Percentiles rank a stretch among this genome's conserved stretches.
Conservation (phyloP, 2,888 invertebrate genomes). For the Ischnus inquisitorius region DNA sequence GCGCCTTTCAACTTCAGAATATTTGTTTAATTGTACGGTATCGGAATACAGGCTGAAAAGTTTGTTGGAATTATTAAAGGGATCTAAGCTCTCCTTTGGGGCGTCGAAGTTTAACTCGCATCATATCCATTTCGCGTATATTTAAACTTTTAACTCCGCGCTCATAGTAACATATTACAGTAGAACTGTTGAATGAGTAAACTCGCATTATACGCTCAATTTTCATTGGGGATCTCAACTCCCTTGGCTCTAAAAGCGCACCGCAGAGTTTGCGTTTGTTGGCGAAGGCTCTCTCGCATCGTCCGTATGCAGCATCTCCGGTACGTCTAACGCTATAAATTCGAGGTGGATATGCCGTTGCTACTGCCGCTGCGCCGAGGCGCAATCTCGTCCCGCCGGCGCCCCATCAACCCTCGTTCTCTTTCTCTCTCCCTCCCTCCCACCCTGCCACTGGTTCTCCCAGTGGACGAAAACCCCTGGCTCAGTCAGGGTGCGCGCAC, state of each 20-base stretch:
- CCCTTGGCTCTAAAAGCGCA: constrained; percentile 12
- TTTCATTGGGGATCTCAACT: constrained; percentile 15
- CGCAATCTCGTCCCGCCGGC: constrained; percentile 70
- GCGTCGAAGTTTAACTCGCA: constrained; percentile 4
- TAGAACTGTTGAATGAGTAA: constrained; percentile 17
- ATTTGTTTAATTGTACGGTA: not conserved
- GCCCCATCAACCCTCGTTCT: constrained; percentile 68
- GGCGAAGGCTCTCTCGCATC: constrained; percentile 10
- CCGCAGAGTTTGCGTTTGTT: constrained; percentile 14
- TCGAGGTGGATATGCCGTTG: constrained; percentile 63
- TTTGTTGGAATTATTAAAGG: not conserved
- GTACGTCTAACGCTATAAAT: constrained; percentile 65
- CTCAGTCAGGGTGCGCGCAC: constrained; percentile 45
- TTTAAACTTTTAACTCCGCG: not conserved
- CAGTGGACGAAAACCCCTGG: constrained; percentile 47
- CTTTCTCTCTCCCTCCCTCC: no score
- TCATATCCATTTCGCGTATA: not conserved
- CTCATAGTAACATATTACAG: constrained; percentile 3
- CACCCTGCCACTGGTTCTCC: constrained; percentile 14
- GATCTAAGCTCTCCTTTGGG: constrained; percentile 14
- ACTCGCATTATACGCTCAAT: constrained; percentile 9
- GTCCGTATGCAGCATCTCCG: constrained; percentile 12
- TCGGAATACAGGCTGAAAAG: not conserved
- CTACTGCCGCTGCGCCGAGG: constrained; percentile 52
- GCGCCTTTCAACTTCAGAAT: not conserved